Conservation (phyloP, 2,888 invertebrate species). For the Lepidocyrtoides sp. region DNA sequence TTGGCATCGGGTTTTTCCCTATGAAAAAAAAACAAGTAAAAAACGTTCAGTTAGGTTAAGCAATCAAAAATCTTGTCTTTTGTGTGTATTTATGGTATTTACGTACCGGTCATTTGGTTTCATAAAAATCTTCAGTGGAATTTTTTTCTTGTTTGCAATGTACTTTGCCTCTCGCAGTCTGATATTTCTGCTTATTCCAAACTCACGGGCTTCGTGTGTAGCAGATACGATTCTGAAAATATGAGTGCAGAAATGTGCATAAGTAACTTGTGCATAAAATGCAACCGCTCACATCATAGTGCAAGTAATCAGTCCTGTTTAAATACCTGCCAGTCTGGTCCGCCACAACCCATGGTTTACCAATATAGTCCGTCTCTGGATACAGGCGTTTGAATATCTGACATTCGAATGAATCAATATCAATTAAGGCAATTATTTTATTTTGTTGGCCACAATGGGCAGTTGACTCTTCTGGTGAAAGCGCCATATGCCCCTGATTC, state of each 20-base stretch:
- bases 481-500: too few relatives aligned
- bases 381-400: slow-evolving; percentile 74
- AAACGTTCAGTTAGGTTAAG: too few relatives aligned
- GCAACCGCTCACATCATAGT: not conserved
- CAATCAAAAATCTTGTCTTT: too few relatives aligned
- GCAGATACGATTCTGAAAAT: slow-evolving; percentile 66
- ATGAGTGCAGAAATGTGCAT: not conserved
- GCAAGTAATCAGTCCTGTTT: not conserved
- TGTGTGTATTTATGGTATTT: too few relatives aligned
- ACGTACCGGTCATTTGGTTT: not conserved
- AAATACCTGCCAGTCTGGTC: slow-evolving; percentile 69
- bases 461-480: too few relatives aligned
- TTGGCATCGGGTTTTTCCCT: slow-evolving; percentile 65
- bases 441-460: too few relatives aligned
- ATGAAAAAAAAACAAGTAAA: not conserved
- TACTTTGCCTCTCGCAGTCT: not conserved
- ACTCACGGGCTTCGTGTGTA: slow-evolving; percentile 53
- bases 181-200: slow-evolving; percentile 36
- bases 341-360: slow-evolving; percentile 68
- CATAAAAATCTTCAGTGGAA: too few relatives aligned
- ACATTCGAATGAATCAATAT: slow-evolving; percentile 77
- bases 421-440: slow-evolving; percentile 66
- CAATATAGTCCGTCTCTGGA: slow-evolving; percentile 36
- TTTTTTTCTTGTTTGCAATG: too few relatives aligned
- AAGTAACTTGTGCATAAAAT: not conserved